Percentiles rank a stretch among this genome's conserved stretches.
Evolutionary conservation across 1,140 invertebrate genomes (phyloP).

Genomic region (Bursaphelenchus mucronatus): DNA sequence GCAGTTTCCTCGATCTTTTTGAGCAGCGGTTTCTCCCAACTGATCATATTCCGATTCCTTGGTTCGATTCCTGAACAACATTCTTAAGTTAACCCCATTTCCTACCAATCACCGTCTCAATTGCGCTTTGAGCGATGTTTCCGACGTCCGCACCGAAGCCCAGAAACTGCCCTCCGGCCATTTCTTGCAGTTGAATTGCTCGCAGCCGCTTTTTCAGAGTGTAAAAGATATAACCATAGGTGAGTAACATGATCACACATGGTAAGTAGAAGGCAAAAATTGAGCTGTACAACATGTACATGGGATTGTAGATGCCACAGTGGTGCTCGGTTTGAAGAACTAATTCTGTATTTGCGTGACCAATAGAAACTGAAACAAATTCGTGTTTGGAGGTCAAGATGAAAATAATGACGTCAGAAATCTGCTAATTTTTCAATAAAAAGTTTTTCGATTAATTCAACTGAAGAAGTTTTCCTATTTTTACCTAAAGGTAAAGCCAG

Average conservation of each 20-base stretch:
- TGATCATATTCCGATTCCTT: slow-evolving; percentile 60
- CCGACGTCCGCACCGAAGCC: slow-evolving; percentile 59
- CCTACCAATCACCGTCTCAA: slow-evolving; percentile 58
- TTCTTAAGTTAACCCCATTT: background rate
- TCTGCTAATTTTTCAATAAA: too few species aligned
- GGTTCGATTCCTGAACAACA: slow-evolving; percentile 49
- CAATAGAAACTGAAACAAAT: slow-evolving; percentile 30
- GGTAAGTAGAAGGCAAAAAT: slow-evolving; percentile 59
- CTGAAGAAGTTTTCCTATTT: background rate
- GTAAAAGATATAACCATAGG: slow-evolving; percentile 59
- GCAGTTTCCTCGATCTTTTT: slow-evolving; percentile 60
- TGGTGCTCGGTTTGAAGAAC: slow-evolving; percentile 52
- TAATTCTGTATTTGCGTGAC: slow-evolving; percentile 39
- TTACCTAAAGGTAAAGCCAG: slow-evolving; percentile 54
- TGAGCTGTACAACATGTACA: slow-evolving; percentile 50
- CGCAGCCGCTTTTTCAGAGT: slow-evolving; percentile 49
- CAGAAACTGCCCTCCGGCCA: slow-evolving; percentile 59
- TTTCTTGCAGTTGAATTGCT: slow-evolving; percentile 48
- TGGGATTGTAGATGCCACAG: slow-evolving; percentile 57
- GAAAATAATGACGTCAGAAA: too few species aligned
- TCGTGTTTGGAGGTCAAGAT: background rate
- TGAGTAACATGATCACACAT: slow-evolving; percentile 56
- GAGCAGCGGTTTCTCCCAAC: slow-evolving; percentile 58
- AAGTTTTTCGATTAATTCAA: too few species aligned
- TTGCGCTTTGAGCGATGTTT: slow-evolving; percentile 55